phyloP scores from a whole-genome alignment of 2,888 invertebrate genomes.

The Tachina fera region DNA sequence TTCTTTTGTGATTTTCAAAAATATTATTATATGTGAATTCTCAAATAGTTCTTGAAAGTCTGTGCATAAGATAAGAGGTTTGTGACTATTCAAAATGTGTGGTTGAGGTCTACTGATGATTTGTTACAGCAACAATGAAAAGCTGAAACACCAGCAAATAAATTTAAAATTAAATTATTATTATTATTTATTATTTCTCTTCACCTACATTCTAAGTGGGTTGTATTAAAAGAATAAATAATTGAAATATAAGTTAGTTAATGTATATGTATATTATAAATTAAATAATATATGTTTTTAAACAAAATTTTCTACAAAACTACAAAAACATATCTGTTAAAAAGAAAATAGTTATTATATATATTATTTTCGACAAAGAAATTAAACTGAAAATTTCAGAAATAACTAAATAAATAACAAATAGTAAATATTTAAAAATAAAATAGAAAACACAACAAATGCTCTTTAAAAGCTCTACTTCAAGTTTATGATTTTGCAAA shows the following conservation, averaged over 20 bases:
- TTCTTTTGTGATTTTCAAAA: no score
- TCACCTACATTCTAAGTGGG: conserved; percentile 41
- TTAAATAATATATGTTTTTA: conserved; percentile 47
- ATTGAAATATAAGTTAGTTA: conserved; percentile 1
- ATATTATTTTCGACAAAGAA: neutral
- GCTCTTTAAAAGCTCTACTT: conserved; percentile 40
- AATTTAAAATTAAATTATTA: neutral
- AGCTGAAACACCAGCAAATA: no score
- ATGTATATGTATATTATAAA: conserved; percentile 19
- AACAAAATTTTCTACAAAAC: conserved; percentile 41
- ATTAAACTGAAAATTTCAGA: neutral
- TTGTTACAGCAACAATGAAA: no score
- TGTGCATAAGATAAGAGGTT: no score
- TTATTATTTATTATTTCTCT: neutral
- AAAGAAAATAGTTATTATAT: conserved; percentile 26
- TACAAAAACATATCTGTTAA: conserved; percentile 65
- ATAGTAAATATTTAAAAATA: neutral
- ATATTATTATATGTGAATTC: no score
- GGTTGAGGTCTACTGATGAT: no score
- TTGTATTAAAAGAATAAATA: conserved; percentile 47
- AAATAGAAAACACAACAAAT: conserved; percentile 21
- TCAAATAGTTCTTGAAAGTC: no score
- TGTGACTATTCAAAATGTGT: no score
- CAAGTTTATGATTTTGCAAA: neutral
- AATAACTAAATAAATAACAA: neutral